phyloP scores from a whole-genome alignment of 2,113 vertebrate species.

The Tetrax tetrax region DNA sequence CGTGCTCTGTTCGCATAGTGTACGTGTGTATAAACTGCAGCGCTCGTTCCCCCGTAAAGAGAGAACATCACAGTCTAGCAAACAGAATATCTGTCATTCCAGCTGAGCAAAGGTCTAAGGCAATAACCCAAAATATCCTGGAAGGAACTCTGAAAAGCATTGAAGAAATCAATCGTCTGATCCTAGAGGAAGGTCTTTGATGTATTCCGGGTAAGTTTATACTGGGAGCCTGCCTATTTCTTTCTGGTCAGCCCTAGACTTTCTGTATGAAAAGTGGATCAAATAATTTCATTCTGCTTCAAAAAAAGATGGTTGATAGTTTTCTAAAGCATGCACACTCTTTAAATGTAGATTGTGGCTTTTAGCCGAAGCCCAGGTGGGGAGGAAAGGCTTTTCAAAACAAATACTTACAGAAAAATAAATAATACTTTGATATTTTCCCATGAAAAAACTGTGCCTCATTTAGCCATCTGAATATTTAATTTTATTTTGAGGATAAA shows the following conservation, averaged over 20 bases:
- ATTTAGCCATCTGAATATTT: slow-evolving; percentile 53
- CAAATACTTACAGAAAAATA: slow-evolving; percentile 76
- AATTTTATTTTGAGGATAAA: slow-evolving; percentile 57
- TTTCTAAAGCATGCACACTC: slow-evolving; percentile 27
- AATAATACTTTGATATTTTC: slow-evolving; percentile 77
- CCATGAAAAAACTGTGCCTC: slow-evolving; percentile 59
- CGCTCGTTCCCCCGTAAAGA: slow-evolving; percentile 47
- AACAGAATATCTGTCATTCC: slow-evolving; percentile 73
- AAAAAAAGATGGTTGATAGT: slow-evolving; percentile 45
- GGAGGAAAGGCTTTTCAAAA: slow-evolving; percentile 73
- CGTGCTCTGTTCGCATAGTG: not conserved
- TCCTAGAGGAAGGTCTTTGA: slow-evolving; percentile 78
- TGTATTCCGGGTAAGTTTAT: slow-evolving; percentile 76
- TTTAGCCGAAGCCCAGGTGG: slow-evolving; percentile 71
- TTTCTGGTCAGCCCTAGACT: slow-evolving; percentile 63
- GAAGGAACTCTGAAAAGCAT: slow-evolving; percentile 73
- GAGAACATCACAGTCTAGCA: slow-evolving; percentile 64
- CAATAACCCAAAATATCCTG: slow-evolving; percentile 78
- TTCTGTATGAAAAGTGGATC: slow-evolving; percentile 66
- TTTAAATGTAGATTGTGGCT: slow-evolving; percentile 48
- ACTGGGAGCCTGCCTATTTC: slow-evolving; percentile 76
- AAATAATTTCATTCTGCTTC: slow-evolving; percentile 52
- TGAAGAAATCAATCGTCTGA: slow-evolving; percentile 77
- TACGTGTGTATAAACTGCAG: slow-evolving; percentile 23
- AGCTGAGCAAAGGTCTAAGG: slow-evolving; percentile 73